phyloP scores from a whole-genome alignment of 2,888 invertebrate species.

The Macropis europaea region DNA sequence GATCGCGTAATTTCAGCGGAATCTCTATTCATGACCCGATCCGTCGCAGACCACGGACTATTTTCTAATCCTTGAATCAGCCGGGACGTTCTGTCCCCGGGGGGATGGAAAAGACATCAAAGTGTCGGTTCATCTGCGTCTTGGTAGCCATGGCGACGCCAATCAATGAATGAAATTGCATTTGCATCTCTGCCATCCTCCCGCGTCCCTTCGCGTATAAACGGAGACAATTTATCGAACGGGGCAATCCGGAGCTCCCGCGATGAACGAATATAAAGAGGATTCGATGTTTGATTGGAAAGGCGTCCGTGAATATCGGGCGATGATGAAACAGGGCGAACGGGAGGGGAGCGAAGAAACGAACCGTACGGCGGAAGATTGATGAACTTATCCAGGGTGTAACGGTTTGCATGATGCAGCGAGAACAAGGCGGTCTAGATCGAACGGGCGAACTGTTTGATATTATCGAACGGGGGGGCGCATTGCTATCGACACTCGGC shows the following conservation, averaged over 20 bases:
- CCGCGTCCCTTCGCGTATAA: slow-evolving; percentile 10
- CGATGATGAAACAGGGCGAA: slow-evolving; percentile 12
- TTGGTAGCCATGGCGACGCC: slow-evolving; percentile 65
- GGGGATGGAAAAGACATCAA: slow-evolving; percentile 33
- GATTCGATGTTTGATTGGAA: background rate
- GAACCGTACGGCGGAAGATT: slow-evolving; percentile 19
- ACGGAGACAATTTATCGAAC: slow-evolving; percentile 54
- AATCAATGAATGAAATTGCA: slow-evolving; percentile 72
- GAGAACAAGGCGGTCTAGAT: slow-evolving; percentile 10
- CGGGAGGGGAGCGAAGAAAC: slow-evolving; percentile 10
- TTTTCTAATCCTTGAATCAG: background rate
- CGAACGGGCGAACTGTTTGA: slow-evolving; percentile 8
- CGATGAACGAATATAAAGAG: slow-evolving; percentile 30
- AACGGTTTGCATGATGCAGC: slow-evolving; percentile 45
- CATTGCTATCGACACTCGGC: slow-evolving; percentile 41
- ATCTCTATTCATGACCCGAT: background rate
- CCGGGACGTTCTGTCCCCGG: background rate
- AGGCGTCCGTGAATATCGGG: slow-evolving; percentile 5
- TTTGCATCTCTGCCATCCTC: slow-evolving; percentile 61
- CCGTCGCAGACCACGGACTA: background rate
- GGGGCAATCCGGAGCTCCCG: slow-evolving; percentile 53
- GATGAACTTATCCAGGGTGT: slow-evolving; percentile 44
- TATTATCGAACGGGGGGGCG: background rate
- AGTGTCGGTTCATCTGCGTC: slow-evolving; percentile 51
- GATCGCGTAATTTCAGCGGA: slow-evolving; percentile 7